Percentiles rank a stretch among this genome's conserved stretches.
These are phyloP conservation scores for Oedothorax gibbosus DNA, from an alignment of 1,140 invertebrate species.

Conservation along the genomic window DNA sequence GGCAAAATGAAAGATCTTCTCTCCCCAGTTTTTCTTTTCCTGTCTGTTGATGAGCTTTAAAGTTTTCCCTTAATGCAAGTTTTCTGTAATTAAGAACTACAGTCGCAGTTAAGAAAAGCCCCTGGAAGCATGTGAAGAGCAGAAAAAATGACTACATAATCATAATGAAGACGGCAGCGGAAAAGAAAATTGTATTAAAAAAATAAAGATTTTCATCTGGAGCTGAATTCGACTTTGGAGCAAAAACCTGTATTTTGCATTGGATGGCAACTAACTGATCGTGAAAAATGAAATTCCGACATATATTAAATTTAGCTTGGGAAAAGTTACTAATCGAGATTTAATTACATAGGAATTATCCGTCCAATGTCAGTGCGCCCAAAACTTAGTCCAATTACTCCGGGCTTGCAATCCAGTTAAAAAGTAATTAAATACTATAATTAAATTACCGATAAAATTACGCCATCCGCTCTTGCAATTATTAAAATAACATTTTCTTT, in stretches of 20 bases:
- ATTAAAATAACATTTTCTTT: conserved; percentile 62
- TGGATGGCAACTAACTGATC: conserved; percentile 41
- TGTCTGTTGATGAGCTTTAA: conserved; percentile 59
- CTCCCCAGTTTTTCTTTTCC: conserved; percentile 37
- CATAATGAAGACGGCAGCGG: conserved; percentile 50
- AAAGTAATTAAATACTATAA: conserved; percentile 62
- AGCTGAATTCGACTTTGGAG: conserved; percentile 26
- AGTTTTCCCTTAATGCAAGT: conserved; percentile 61
- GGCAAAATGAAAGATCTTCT: conserved; percentile 58
- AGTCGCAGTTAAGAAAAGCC: conserved; percentile 22
- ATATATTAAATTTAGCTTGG: conserved; percentile 62
- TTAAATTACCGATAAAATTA: conserved; percentile 62
- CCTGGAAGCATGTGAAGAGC: neutral
- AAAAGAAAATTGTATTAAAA: conserved; percentile 51
- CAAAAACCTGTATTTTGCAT: conserved; percentile 59
- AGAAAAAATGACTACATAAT: conserved; percentile 53
- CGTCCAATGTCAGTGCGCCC: conserved; percentile 57
- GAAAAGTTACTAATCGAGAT: conserved; percentile 62
- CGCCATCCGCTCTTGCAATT: conserved; percentile 58
- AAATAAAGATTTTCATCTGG: conserved; percentile 27
- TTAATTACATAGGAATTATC: conserved; percentile 61
- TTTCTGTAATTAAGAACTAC: conserved; percentile 61
- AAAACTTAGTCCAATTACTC: conserved; percentile 61
- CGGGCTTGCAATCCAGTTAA: conserved; percentile 60
- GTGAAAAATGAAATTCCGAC: conserved; percentile 61